Base-by-base conservation (phyloP, 2,888 invertebrate species). In the Bruchidius siliquastri region DNA sequence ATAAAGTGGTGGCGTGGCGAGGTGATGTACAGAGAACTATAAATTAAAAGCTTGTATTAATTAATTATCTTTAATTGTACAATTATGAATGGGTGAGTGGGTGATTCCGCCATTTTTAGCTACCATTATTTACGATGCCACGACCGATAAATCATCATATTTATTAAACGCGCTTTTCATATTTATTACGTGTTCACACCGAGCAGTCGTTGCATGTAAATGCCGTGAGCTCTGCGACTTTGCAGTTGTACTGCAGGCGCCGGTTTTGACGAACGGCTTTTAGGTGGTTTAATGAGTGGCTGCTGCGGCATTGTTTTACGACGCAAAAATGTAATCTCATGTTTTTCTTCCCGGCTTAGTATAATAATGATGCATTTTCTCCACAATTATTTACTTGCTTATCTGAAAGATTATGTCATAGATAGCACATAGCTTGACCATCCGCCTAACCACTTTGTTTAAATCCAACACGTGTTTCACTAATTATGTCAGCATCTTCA, bases 31-130 rank as follows among this genome's bases (percentile, higher is more conserved):
- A 49, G 49, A 49, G 49, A 49, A 49, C 49, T 49, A 49, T 82
- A 83, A 83, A 83, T 83, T 81, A 81, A 76, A 73, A 72, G 76
- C 75, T 76, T 75, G 81, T 77, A 79, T 82, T 81, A 82, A 83
- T 83, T 83, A 83, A 83, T 83, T 83, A 83, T 80, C 77, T 80
- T 78, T 81, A 80, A 82, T 81, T 82, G 82, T 81, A 80, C 80
- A 49, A 80, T 82, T 82, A 81, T 83, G 79, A 81, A 80, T 78
- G 81, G 73, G 72, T 76, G 81, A 81, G 83, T 83, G 81, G 83
- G 83, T 81, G 83, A 82, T 81, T 83, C 82, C 80, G 80, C 82
- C 83, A 81, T 83, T 80, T 80, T 79, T 78, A 78, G 82, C 82
- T 82, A 82, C 83, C 82, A 83, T 83, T 82, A 83, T 83, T 83